Percentiles rank a stretch among this genome's conserved stretches.
Evolutionary conservation across 2,888 invertebrate species (phyloP).

Genomic region (Creontiades dilutus): DNA sequence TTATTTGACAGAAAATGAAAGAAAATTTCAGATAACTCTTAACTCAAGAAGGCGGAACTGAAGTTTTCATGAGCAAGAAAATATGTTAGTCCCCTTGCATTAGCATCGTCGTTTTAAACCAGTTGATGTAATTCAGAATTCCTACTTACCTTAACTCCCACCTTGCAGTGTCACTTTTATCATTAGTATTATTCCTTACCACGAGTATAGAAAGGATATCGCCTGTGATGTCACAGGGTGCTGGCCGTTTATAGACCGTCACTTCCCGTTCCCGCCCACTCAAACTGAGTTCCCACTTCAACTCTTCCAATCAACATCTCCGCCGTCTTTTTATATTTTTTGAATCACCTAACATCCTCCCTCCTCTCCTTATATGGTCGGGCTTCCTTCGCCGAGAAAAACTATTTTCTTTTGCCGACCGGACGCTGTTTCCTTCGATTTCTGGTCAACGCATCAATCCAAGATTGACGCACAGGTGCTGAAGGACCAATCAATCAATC

Average conservation of each 20-base stretch:
- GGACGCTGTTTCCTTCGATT: not conserved
- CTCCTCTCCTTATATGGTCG: constrained; percentile 23
- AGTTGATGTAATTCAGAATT: no score
- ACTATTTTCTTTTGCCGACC: not conserved
- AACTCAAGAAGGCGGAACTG: no score
- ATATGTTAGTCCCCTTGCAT: no score
- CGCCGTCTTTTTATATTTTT: constrained; percentile 48
- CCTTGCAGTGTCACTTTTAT: no score
- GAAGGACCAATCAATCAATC: no score
- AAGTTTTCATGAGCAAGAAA: no score
- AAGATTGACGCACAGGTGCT: not conserved
- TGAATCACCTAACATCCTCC: constrained; percentile 33
- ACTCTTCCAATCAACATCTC: constrained; percentile 30
- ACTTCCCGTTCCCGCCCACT: constrained; percentile 48
- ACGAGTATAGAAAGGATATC: not conserved
- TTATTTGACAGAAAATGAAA: no score
- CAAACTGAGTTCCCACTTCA: not conserved
- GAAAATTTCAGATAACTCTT: no score
- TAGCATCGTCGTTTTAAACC: no score
- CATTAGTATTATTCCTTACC: no score
- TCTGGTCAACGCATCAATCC: not conserved
- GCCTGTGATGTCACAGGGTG: not conserved
- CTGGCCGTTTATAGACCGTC: constrained; percentile 44
- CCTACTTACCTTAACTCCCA: no score
- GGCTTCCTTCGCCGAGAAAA: not conserved